Conservation (phyloP, 2,113 vertebrate genomes). For the Sander lucioperca region DNA sequence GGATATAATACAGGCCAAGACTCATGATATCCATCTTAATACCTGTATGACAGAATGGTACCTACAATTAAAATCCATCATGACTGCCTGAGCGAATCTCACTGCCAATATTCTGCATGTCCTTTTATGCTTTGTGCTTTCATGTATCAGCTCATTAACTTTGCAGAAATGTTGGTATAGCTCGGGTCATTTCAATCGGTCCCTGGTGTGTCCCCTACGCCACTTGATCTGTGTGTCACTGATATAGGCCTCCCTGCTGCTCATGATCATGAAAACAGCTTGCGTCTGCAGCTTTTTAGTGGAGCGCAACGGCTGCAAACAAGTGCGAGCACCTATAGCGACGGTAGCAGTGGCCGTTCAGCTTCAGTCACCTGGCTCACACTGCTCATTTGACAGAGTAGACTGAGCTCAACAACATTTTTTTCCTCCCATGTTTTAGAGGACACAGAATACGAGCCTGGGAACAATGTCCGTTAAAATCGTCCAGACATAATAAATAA, state of each 20-base stretch:
- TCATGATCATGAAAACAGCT: constrained; percentile 63
- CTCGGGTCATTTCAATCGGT: constrained; percentile 47
- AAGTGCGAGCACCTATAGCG: constrained; percentile 42
- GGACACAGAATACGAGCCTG: constrained; percentile 33
- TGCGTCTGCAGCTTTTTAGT: constrained; percentile 68
- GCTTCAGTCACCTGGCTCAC: constrained; percentile 41
- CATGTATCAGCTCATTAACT: constrained; percentile 70
- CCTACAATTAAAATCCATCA: constrained; percentile 57
- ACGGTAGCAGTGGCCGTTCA: constrained; percentile 26
- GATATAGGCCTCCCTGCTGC: constrained; percentile 47
- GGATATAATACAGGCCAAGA: constrained; percentile 6
- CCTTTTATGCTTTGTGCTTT: constrained; percentile 55
- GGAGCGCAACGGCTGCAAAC: constrained; percentile 49
- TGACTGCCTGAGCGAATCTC: constrained; percentile 21
- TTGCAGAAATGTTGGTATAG: constrained; percentile 63
- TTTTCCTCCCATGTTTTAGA: constrained; percentile 42
- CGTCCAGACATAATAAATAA: constrained; percentile 18
- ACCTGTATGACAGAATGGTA: constrained; percentile 17
- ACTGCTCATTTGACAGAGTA: constrained; percentile 59
- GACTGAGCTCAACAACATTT: constrained; percentile 55
- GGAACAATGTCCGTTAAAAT: constrained; percentile 28
- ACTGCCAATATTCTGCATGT: constrained; percentile 58
- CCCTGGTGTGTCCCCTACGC: constrained; percentile 49
- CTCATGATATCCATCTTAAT: constrained; percentile 32
- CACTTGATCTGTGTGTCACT: constrained; percentile 61